Base-by-base conservation (phyloP, 2,888 invertebrate genomes). In the Synanthedon andrenaeformis region DNA sequence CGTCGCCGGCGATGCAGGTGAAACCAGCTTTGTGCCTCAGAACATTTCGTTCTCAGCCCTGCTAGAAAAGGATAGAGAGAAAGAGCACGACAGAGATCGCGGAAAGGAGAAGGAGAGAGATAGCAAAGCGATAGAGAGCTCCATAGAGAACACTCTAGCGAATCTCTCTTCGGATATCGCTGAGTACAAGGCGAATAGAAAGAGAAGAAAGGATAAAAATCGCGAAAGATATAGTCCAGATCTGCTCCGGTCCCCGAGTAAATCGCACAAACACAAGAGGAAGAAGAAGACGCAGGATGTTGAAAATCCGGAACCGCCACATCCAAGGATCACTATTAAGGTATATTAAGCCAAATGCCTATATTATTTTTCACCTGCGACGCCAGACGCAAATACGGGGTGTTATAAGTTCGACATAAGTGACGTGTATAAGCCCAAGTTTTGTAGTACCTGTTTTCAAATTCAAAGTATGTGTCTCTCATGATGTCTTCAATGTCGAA, bases 251-350 rank as follows among this genome's bases (percentile, higher is more conserved):
- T 89, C 90, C 2, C 90, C 92, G 2, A 91, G 90, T 1, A 94
- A 93, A 66, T 93, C 94, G 58, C 92, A 94, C 64, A 94, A 94
- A 70, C 89, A 94, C 48, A 94, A 94, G 69, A 89, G 94, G 58
- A 94, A 94, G 88, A 92, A 93, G 89, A 94, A 94, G 79, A 91
- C 90, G 57, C 89, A 93, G 56, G 93, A 93, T 65, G 78, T 91
- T 57, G 86, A 87, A 56, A 85, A 89, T 62, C 87, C 87, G 2
- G 81, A 88, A 2, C 67, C 70, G 52, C 90, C 91, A 23, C 92
- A 92, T 76, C 92, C 94, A 28, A 90, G 94, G 70, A 94, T 95
- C 54, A 95, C 94, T 56, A 94, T 94, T 52, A 95, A 94, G 88
- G 93, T 93, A 78, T 50, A 55, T 49, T 51, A 35, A 10, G 13